Base-by-base conservation (phyloP, 2,888 invertebrate species). In the Seira ritae region DNA sequence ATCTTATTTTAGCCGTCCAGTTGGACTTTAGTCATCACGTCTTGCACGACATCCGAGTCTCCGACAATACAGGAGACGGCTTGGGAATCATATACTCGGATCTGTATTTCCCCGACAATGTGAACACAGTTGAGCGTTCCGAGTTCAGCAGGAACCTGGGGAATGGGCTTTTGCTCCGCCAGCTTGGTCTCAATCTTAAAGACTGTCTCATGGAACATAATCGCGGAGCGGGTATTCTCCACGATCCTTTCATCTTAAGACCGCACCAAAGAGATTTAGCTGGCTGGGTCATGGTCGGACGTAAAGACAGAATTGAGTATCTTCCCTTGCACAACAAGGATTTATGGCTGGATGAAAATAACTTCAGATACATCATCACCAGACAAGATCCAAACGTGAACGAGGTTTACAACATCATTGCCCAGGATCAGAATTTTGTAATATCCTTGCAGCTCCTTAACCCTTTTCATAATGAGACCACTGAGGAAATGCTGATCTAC, bases 51-150 rank as follows among this genome's bases (percentile, higher is more conserved):
- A 87, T 92, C 1, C 94, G 94, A 88, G 93, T 99, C 19, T 92
- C 94, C 0, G 94, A 97, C 90, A 98, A 98, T 90, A 94, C 96
- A 74, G 96, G 97, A 89, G 97, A 98, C 90, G 99, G 99, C 0
- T 92, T 99, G 31, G 98, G 98, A 37, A 94, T 99, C 60, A 92
- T 98, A 83, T 98, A 98, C 91, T 97, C 98, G 0, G 98, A 99
- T 91, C 94, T 98, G 81, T 97, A 95, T 90, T 96, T 96, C 23
- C 94, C 95, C 1, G 95, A 96, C 90, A 94, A 95, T 0, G 93
- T 96, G 1, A 96, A 96, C 89, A 94, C 94, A 24, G 94, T 97
- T 0, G 94, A 95, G 89, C 95, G 96, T 90, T 96, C 96, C 0
- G 95, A 96, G 90, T 96, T 97, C 90, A 94, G 94, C 0, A 93